Evolutionary conservation across 2,113 vertebrate species (phyloP).

Genomic region (Hypanus sabinus): DNA sequence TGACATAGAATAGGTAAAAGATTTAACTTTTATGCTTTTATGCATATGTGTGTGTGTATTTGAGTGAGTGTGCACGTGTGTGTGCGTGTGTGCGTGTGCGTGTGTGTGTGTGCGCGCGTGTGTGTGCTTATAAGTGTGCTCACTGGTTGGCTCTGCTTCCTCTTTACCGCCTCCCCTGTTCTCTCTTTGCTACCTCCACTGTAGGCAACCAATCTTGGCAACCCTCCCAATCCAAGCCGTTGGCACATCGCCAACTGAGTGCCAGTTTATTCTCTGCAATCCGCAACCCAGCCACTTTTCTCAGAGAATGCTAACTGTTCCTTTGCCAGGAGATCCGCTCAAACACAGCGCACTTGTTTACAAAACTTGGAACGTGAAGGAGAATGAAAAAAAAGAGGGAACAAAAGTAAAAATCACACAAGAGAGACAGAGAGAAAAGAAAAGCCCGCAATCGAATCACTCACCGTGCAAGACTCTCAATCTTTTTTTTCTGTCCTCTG

Average conservation of each 20-base stretch:
- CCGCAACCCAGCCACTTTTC: conserved; percentile 23
- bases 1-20: not conserved
- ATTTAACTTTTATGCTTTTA: not conserved
- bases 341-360: conserved; percentile 27
- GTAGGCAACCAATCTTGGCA: conserved; percentile 28
- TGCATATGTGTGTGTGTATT: conserved; percentile 19
- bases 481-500: not conserved
- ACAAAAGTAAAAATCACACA: conserved; percentile 9
- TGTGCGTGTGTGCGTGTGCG: not conserved
- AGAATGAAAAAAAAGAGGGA: not conserved
- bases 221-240: conserved; percentile 22
- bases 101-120: not conserved
- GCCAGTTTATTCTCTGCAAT: conserved; percentile 30
- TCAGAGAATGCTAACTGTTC: conserved; percentile 27
- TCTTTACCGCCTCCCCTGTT: conserved; percentile 18
- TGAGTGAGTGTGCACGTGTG: not conserved
- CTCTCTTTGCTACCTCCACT: conserved; percentile 9
- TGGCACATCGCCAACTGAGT: not conserved
- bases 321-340: conserved; percentile 28
- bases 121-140: not conserved
- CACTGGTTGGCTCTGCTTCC: not conserved
- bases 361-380: conserved; percentile 31
- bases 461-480: conserved; percentile 2
- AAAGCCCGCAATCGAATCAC: not conserved
- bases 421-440: not conserved